These are phyloP conservation scores for Neostethus bicornis DNA, from an alignment of 2,797 vertebrate genomes.

Conservation along the genomic window DNA sequence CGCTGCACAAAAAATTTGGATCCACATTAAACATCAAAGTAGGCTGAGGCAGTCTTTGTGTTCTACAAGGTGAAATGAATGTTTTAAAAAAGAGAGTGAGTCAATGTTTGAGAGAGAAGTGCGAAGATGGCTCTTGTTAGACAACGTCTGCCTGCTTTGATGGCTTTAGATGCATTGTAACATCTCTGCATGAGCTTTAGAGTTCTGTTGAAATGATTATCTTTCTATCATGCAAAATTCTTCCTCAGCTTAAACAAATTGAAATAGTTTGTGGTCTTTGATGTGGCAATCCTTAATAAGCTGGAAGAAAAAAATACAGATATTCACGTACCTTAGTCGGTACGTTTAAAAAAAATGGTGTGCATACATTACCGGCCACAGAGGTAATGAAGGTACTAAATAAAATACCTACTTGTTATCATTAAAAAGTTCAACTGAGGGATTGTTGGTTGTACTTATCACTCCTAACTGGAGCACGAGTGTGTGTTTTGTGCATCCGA, in stretches of 20 bases:
- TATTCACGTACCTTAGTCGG: too few species aligned
- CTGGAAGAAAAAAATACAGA: background rate
- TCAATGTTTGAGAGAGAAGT: background rate
- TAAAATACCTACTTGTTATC: too few species aligned
- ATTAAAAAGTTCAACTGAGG: constrained; percentile 18
- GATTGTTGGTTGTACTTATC: constrained; percentile 45
- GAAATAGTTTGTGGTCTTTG: background rate
- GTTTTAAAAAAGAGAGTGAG: too few species aligned
- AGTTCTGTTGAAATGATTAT: background rate
- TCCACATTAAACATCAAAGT: background rate
- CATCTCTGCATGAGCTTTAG: background rate
- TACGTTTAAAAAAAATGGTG: too few species aligned
- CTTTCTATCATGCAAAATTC: background rate
- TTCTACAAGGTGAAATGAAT: background rate
- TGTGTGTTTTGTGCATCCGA: constrained; percentile 16
- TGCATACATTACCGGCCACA: too few species aligned
- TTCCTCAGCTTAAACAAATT: background rate
- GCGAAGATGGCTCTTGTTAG: background rate
- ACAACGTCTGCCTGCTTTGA: background rate
- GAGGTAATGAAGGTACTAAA: too few species aligned
- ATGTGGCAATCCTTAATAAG: background rate
- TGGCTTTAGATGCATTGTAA: background rate
- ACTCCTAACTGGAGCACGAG: constrained; percentile 18
- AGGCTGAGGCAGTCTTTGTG: background rate
- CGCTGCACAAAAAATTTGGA: background rate